phyloP scores from a whole-genome alignment of 2,797 vertebrate species.

The Naso thynnoides region DNA sequence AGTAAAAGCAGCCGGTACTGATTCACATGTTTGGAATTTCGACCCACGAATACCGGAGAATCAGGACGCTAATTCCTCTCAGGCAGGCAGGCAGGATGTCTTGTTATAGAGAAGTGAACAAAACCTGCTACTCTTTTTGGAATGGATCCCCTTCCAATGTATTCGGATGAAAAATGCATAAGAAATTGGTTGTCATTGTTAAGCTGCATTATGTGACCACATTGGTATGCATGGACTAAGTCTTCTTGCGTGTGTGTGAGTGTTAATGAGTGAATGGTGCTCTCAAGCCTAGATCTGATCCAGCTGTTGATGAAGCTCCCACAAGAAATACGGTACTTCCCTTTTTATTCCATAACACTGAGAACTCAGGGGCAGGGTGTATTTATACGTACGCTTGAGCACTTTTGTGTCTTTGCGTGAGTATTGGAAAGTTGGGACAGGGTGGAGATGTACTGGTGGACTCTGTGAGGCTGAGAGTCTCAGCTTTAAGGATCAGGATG shows the following conservation, averaged over 20 bases:
- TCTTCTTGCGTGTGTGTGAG: constrained; percentile 33
- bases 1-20: constrained; percentile 64
- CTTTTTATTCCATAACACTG: constrained; percentile 52
- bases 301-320: constrained; percentile 72
- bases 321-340: constrained; percentile 53
- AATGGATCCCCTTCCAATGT: constrained; percentile 20
- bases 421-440: constrained; percentile 51
- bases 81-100: constrained; percentile 62
- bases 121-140: constrained; percentile 55
- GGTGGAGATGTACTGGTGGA: constrained; percentile 64
- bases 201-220: constrained; percentile 30
- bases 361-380: constrained; percentile 51
- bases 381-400: constrained; percentile 24
- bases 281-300: constrained; percentile 65
- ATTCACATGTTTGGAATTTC: constrained; percentile 79
- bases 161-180: constrained; percentile 32
- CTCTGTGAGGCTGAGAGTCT: constrained; percentile 65
- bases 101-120: constrained; percentile 59
- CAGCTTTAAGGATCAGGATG: constrained; percentile 35
- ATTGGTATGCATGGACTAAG: constrained; percentile 51
- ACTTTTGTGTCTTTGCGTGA: constrained; percentile 34
- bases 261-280: constrained; percentile 47
- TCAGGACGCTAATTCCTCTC: constrained; percentile 68
- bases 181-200: constrained; percentile 40
- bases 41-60: constrained; percentile 62